Conservation (phyloP, 1,140 invertebrate species). For the Drosophila quadrilineata region DNA sequence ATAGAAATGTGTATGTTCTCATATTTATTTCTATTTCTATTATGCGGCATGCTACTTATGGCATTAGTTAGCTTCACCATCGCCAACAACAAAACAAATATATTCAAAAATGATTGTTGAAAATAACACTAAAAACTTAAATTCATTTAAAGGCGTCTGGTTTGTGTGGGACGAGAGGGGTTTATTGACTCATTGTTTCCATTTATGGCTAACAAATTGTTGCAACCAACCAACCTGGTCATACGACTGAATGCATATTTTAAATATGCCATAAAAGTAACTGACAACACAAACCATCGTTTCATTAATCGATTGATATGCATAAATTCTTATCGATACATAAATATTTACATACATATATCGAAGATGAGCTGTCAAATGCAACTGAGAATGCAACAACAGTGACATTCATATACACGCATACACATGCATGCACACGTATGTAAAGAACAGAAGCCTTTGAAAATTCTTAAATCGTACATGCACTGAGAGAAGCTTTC, state of each 20-base stretch:
- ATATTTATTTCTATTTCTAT: conserved; percentile 48
- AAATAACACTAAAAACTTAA: too few relatives aligned
- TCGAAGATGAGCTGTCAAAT: background rate
- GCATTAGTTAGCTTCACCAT: conserved; percentile 47
- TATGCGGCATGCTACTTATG: conserved; percentile 59
- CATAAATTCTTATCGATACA: conserved; percentile 15
- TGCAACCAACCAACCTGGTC: too few relatives aligned
- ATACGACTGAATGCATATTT: too few relatives aligned
- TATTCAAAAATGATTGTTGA: conserved; percentile 9
- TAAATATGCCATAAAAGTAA: conserved; percentile 25
- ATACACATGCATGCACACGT: too few relatives aligned
- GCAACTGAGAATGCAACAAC: background rate
- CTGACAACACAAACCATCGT: conserved; percentile 16
- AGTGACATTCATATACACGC: too few relatives aligned
- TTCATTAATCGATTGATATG: conserved; percentile 3
- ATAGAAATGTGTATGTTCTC: conserved; percentile 39
- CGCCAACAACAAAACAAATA: conserved; percentile 24
- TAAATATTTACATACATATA: background rate
- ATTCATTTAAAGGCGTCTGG: background rate
- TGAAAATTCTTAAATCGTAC: too few relatives aligned
- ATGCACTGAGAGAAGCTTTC: too few relatives aligned
- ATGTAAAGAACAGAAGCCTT: too few relatives aligned
- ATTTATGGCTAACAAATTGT: conserved; percentile 65
- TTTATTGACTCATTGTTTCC: conserved; percentile 66
- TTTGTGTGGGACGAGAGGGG: conserved; percentile 57